These are phyloP conservation scores for Argya squamiceps DNA, from an alignment of 2,797 vertebrate species.

Conservation along the genomic window DNA sequence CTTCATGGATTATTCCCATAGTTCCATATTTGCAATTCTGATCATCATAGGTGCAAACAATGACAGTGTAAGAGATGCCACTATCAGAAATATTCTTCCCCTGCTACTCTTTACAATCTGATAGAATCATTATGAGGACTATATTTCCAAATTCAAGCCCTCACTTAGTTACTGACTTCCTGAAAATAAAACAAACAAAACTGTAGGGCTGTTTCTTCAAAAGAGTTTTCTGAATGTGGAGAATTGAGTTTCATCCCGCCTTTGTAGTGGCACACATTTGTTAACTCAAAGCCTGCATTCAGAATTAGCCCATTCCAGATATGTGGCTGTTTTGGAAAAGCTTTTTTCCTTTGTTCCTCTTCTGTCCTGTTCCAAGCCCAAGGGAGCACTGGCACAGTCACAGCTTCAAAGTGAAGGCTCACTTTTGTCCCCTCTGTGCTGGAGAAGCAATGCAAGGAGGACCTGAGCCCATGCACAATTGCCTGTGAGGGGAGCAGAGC, in stretches of 20 bases:
- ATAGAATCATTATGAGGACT: neutral
- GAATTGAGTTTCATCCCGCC: neutral
- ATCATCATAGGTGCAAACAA: neutral
- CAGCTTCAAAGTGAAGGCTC: neutral
- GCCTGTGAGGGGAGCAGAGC: neutral
- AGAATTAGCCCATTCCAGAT: neutral
- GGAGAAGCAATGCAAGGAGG: neutral
- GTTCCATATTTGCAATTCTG: neutral
- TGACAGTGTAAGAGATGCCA: neutral
- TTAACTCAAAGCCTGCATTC: neutral
- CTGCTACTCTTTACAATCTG: neutral
- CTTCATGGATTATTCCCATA: neutral
- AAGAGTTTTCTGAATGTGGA: neutral
- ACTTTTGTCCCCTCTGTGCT: neutral
- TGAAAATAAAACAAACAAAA: neutral
- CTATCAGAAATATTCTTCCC: neutral
- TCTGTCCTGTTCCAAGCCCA: neutral
- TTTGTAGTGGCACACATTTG: neutral
- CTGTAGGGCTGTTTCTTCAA: neutral
- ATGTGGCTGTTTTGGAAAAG: neutral
- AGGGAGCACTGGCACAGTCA: neutral
- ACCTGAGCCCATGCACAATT: neutral
- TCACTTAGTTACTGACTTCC: neutral
- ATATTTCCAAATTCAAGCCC: neutral
- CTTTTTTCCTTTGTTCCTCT: neutral